These are phyloP conservation scores for Dolichomitus sp. DNA, from an alignment of 2,888 invertebrate species.

Conservation along the genomic window DNA sequence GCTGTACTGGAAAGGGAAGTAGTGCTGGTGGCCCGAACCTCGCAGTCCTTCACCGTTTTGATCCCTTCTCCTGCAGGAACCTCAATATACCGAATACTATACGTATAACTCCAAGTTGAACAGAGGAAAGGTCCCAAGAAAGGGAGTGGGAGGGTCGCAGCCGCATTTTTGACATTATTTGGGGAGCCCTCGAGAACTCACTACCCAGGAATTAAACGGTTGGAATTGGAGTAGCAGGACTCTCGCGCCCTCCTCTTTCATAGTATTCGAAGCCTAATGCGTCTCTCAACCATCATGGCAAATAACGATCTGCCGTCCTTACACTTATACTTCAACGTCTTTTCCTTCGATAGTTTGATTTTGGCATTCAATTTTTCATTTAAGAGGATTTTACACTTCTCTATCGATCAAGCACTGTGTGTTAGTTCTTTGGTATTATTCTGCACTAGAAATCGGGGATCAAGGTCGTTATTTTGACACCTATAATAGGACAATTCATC, in stretches of 20 bases:
- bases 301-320: conserved; percentile 67
- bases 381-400: neutral
- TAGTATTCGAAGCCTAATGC: conserved; percentile 68
- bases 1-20: conserved; percentile 66
- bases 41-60: conserved; percentile 13
- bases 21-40: conserved; percentile 15
- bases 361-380: conserved; percentile 67
- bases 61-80: conserved; percentile 14
- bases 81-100: conserved; percentile 30
- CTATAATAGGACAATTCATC: no score
- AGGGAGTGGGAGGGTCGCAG: conserved; percentile 39
- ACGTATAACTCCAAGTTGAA: conserved; percentile 12
- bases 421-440: neutral
- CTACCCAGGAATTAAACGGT: conserved; percentile 75
- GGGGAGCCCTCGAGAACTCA: conserved; percentile 73
- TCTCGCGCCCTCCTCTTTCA: conserved; percentile 38
- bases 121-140: conserved; percentile 10
- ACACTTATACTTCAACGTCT: conserved; percentile 49
- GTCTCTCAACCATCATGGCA: conserved; percentile 68
- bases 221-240: conserved; percentile 69
- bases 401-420: neutral
- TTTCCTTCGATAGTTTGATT: conserved; percentile 70
- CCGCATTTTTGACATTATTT: conserved; percentile 76
- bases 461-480: neutral
- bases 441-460: neutral